Conservation (phyloP, 2,888 invertebrate genomes). For the Nomada ruficornis region DNA sequence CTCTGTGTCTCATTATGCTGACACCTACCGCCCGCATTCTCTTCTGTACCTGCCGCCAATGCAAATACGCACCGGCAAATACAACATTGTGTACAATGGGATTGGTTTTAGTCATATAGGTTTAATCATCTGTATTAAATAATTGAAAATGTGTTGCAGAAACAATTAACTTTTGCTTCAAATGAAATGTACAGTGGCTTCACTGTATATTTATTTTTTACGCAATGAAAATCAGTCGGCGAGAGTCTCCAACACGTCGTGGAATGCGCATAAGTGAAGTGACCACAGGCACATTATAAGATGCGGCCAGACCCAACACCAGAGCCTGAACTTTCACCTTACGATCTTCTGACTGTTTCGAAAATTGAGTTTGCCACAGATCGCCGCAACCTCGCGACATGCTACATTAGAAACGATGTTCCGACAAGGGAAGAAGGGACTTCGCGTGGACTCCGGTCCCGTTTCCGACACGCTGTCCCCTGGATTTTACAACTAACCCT, state of each 20-base stretch:
- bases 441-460: constrained; percentile 37
- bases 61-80: constrained; percentile 7
- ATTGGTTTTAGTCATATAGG: neutral
- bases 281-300: too few species aligned
- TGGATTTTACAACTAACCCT: constrained; percentile 39
- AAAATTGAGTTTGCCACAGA: constrained; percentile 69
- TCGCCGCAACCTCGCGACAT: constrained; percentile 52
- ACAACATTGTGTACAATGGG: neutral
- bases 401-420: constrained; percentile 30
- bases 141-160: too few species aligned
- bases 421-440: constrained; percentile 26
- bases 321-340: constrained; percentile 50
- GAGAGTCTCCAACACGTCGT: neutral
- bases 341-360: constrained; percentile 53
- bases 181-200: too few species aligned
- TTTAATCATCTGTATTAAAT: neutral
- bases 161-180: too few species aligned
- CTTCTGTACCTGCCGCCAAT: constrained; percentile 27
- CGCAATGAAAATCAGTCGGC: neutral
- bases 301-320: constrained; percentile 3
- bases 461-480: constrained; percentile 30
- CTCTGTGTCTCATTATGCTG: constrained; percentile 68
- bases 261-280: neutral
- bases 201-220: too few species aligned
- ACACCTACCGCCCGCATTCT: constrained; percentile 62